Evolutionary conservation across 2,888 invertebrate species (phyloP).

Genomic region (Pseudoips prasinana): DNA sequence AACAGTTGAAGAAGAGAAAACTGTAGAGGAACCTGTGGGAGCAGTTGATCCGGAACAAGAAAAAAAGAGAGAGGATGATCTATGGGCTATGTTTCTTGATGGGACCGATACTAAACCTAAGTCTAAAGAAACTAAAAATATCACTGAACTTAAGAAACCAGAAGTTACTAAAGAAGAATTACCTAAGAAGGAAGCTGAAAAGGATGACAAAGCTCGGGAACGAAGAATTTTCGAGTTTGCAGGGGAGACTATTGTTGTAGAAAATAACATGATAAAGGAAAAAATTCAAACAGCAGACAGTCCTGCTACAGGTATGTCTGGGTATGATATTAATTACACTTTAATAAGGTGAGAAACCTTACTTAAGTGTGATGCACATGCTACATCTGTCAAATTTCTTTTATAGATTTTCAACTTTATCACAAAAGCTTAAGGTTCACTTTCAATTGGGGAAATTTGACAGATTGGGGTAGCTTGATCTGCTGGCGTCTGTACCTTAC

Average conservation of each 20-base stretch:
- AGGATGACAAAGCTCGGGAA: constrained; percentile 78
- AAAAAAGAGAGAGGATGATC: constrained; percentile 87
- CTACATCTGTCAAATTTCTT: too few species aligned
- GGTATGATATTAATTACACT: too few species aligned
- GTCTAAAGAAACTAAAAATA: constrained; percentile 32
- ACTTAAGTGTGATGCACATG: too few species aligned
- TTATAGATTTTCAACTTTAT: too few species aligned
- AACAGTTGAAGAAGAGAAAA: constrained; percentile 35
- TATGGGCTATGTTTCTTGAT: constrained; percentile 91
- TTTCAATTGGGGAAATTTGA: too few species aligned
- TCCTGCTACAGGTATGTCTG: constrained; percentile 48
- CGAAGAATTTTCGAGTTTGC: constrained; percentile 92
- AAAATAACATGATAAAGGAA: constrained; percentile 67
- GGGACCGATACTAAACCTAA: constrained; percentile 82
- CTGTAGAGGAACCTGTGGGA: constrained; percentile 40
- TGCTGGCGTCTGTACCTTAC: too few species aligned
- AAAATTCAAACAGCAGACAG: constrained; percentile 58
- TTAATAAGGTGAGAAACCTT: too few species aligned
- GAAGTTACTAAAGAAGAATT: constrained; percentile 18
- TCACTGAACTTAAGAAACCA: constrained; percentile 25
- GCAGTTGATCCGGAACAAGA: constrained; percentile 80
- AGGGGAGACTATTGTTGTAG: constrained; percentile 88
- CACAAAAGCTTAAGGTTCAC: too few species aligned
- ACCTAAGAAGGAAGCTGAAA: constrained; percentile 31
- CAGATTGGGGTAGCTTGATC: too few species aligned